Percentiles rank a stretch among this genome's conserved stretches.
Evolutionary conservation across 2,888 invertebrate species (phyloP).

Genomic region (Phasia obesa): DNA sequence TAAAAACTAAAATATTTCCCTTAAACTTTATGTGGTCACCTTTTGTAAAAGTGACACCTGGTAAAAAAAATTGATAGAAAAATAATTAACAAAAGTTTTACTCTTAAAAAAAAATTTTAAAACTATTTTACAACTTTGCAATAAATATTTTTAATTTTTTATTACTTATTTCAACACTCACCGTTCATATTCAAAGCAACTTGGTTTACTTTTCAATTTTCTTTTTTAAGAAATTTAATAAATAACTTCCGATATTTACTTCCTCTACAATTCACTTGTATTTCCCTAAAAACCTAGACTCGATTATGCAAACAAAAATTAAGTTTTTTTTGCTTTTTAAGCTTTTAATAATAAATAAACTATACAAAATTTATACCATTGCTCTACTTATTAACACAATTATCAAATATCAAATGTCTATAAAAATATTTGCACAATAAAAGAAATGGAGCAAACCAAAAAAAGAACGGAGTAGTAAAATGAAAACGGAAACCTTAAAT

Average conservation of each 20-base stretch:
- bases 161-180: neutral
- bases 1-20: too few relatives aligned
- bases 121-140: too few relatives aligned
- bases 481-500: neutral
- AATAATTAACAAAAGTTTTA: too few relatives aligned
- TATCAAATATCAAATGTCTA: slow-evolving; percentile 45
- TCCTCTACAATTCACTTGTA: slow-evolving; percentile 18
- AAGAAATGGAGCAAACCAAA: slow-evolving; percentile 18
- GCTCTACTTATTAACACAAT: slow-evolving; percentile 47
- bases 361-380: slow-evolving; percentile 12
- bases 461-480: too few relatives aligned
- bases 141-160: neutral
- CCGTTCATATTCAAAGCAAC: neutral
- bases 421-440: slow-evolving; percentile 41
- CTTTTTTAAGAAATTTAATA: slow-evolving; percentile 38
- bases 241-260: slow-evolving; percentile 52
- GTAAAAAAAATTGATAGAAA: too few relatives aligned
- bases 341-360: slow-evolving; percentile 12
- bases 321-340: too few relatives aligned
- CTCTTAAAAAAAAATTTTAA: too few relatives aligned
- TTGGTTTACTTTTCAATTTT: neutral
- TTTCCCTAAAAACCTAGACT: slow-evolving; percentile 47
- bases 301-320: slow-evolving; percentile 26
- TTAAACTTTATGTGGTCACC: too few relatives aligned
- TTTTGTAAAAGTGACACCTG: too few relatives aligned